Conservation (phyloP, 1,140 invertebrate genomes). For the Drosophila nikananu region DNA sequence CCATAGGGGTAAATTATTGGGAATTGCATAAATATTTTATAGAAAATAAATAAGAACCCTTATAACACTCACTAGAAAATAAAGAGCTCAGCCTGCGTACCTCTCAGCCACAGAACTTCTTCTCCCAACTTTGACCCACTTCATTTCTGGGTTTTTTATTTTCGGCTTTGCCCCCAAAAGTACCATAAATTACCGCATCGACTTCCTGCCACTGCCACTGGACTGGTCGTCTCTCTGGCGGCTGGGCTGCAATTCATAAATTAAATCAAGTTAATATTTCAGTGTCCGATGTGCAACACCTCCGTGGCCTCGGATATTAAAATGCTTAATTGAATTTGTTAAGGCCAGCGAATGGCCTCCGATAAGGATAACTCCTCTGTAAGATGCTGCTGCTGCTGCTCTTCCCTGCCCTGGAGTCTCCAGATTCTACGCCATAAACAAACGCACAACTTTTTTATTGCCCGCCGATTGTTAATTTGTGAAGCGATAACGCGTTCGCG, state of each 20-base stretch:
- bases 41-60: not conserved
- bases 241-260: slow-evolving; percentile 71
- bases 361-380: slow-evolving; percentile 52
- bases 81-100: not conserved
- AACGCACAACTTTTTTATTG: slow-evolving; percentile 83
- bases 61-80: too few species aligned
- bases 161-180: slow-evolving; percentile 7
- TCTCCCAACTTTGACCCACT: slow-evolving; percentile 53
- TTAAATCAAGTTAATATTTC: slow-evolving; percentile 85
- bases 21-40: not conserved
- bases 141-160: slow-evolving; percentile 8
- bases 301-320: slow-evolving; percentile 76
- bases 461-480: slow-evolving; percentile 85
- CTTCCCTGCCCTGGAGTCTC: slow-evolving; percentile 18
- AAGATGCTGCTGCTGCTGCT: not conserved
- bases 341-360: slow-evolving; percentile 54
- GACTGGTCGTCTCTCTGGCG: not conserved
- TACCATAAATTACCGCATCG: slow-evolving; percentile 43
- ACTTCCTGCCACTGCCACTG: slow-evolving; percentile 51
- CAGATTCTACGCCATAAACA: slow-evolving; percentile 69
- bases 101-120: not conserved
- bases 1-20: not conserved
- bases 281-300: slow-evolving; percentile 75
- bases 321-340: slow-evolving; percentile 84
- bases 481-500: slow-evolving; percentile 79